These are phyloP conservation scores for Zophobas morio DNA, from an alignment of 1,140 invertebrate genomes.

Conservation along the genomic window DNA sequence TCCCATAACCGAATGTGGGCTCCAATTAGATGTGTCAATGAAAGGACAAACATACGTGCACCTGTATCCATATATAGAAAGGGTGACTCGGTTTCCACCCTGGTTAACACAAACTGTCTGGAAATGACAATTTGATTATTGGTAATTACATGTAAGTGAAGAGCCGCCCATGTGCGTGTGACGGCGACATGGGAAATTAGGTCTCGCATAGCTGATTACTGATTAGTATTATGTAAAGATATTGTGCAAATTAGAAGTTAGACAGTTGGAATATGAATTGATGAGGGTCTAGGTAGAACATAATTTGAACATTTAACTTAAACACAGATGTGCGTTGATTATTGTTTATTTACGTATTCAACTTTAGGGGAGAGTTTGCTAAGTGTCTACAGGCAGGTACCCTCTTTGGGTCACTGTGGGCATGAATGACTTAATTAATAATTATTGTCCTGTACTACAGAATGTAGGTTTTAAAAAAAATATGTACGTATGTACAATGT, in stretches of 20 bases:
- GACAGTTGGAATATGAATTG: not conserved
- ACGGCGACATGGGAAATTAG: conserved; percentile 39
- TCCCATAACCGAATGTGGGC: conserved; percentile 11
- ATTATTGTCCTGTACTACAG: too few relatives aligned
- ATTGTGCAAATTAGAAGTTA: conserved; percentile 25
- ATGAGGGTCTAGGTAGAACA: not conserved
- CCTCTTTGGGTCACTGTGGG: too few relatives aligned
- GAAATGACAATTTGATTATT: conserved; percentile 43
- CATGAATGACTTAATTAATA: too few relatives aligned
- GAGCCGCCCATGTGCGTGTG: conserved; percentile 25
- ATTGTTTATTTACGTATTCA: not conserved
- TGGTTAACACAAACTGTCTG: conserved; percentile 33
- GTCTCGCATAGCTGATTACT: conserved; percentile 26
- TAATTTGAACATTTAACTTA: not conserved
- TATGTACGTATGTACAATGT: too few relatives aligned
- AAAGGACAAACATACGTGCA: conserved; percentile 34
- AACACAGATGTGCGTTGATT: not conserved
- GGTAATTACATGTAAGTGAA: conserved; percentile 40
- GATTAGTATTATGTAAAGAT: conserved; percentile 27
- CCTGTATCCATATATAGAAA: conserved; percentile 24
- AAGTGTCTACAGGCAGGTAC: too few relatives aligned
- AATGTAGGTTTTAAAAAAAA: too few relatives aligned
- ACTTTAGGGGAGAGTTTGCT: too few relatives aligned
- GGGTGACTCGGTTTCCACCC: conserved; percentile 29
- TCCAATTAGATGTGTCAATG: conserved; percentile 33